phyloP scores from a whole-genome alignment of 2,888 invertebrate genomes.

The Scelioninae gen. 1 region DNA sequence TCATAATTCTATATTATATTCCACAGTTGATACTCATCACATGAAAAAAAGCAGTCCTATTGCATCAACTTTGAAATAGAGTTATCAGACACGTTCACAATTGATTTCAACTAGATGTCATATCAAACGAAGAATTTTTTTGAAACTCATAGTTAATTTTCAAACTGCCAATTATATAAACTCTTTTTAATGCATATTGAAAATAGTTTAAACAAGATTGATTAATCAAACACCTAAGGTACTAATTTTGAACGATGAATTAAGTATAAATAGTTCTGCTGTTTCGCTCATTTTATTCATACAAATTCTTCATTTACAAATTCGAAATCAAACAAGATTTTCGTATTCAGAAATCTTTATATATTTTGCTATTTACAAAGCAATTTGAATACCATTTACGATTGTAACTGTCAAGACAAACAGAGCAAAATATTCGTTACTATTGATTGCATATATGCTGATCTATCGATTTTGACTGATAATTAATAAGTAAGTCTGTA shows the following conservation, averaged over 20 bases:
- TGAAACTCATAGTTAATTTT: conserved; percentile 14
- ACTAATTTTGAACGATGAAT: conserved; percentile 16
- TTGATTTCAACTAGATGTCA: conserved; percentile 12
- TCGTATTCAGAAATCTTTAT: conserved; percentile 1
- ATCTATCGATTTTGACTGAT: conserved; percentile 52
- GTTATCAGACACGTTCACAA: neutral
- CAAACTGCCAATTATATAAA: conserved; percentile 43
- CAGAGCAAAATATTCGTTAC: conserved; percentile 52
- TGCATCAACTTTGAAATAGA: neutral
- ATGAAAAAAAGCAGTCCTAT: conserved; percentile 44
- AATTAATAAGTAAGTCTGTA: conserved; percentile 36
- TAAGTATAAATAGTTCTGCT: conserved; percentile 1
- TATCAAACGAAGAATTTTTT: conserved; percentile 15
- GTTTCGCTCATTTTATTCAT: neutral
- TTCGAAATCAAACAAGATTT: neutral
- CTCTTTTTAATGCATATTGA: conserved; percentile 7
- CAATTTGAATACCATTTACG: conserved; percentile 15
- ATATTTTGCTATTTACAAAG: conserved; percentile 9
- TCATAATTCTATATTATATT: conserved; percentile 33
- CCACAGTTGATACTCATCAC: conserved; percentile 19
- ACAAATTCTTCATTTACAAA: neutral
- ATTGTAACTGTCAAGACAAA: neutral
- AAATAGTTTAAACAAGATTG: conserved; percentile 8
- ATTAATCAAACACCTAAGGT: conserved; percentile 17
- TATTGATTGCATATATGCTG: neutral